Percentiles rank a stretch among this genome's conserved stretches.
Evolutionary conservation across 1,140 invertebrate genomes (phyloP).

Genomic region (Holcopasites calliopsidis): DNA sequence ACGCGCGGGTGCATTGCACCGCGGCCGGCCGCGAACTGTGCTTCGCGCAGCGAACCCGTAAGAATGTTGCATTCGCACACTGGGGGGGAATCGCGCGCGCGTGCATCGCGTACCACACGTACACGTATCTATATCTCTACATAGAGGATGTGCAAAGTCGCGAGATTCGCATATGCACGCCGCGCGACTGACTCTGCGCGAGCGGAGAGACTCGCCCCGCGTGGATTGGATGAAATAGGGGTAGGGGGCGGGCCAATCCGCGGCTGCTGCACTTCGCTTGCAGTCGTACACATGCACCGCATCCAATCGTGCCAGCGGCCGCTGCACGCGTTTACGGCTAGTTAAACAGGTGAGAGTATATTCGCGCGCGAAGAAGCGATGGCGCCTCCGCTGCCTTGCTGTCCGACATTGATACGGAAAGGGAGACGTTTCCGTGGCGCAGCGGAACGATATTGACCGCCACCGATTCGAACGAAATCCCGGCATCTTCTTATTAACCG

Average conservation of each 20-base stretch:
- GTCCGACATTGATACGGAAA: conserved; percentile 35
- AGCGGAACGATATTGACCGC: neutral
- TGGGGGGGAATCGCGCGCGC: conserved; percentile 41
- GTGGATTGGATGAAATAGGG: conserved; percentile 59
- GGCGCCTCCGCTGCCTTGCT: conserved; percentile 37
- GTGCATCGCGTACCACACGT: neutral
- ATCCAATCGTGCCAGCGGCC: conserved; percentile 17
- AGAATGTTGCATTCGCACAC: conserved; percentile 34
- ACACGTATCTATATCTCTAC: neutral
- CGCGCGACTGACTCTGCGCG: conserved; percentile 53
- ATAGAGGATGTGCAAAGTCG: conserved; percentile 42
- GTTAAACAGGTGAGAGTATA: neutral
- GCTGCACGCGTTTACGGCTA: conserved; percentile 8
- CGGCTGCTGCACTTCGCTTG: conserved; percentile 43
- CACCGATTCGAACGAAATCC: neutral
- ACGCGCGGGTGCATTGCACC: conserved; percentile 49
- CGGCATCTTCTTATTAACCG: neutral
- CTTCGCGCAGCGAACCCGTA: conserved; percentile 40
- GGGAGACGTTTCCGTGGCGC: neutral
- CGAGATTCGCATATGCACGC: conserved; percentile 59
- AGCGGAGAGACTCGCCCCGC: conserved; percentile 30
- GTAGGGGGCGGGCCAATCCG: conserved; percentile 44
- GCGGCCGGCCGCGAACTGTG: conserved; percentile 52
- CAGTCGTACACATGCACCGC: conserved; percentile 37
- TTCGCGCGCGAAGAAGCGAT: conserved; percentile 47